Percentiles rank a stretch among this genome's conserved stretches.
Conservation (phyloP, 2,113 vertebrate genomes). For the Coreoperca whiteheadi region DNA sequence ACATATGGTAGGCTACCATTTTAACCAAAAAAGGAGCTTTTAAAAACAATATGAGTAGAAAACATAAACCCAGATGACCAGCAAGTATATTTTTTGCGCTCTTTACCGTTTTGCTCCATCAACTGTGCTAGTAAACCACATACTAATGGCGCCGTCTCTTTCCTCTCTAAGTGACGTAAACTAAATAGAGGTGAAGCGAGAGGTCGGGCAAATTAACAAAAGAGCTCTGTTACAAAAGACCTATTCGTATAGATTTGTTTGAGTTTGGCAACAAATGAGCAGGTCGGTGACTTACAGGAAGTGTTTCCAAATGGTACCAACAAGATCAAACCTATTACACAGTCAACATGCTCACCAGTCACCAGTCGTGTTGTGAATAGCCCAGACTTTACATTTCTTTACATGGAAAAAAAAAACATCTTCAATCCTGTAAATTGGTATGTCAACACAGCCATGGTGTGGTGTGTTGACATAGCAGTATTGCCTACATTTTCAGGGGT, state of each 20-base stretch:
- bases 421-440: not conserved
- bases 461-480: constrained; percentile 33
- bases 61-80: not conserved
- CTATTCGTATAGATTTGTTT: constrained; percentile 47
- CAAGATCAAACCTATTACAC: constrained; percentile 19
- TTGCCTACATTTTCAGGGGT: not conserved
- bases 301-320: constrained; percentile 52
- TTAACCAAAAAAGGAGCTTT: no score
- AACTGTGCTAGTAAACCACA: constrained; percentile 29
- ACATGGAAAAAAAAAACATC: not conserved
- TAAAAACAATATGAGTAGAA: no score
- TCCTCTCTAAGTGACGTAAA: not conserved
- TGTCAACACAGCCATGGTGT: constrained; percentile 12
- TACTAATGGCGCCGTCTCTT: constrained; percentile 9
- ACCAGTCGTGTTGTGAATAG: not conserved
- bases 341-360: not conserved
- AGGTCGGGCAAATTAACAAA: constrained; percentile 36
- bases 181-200: constrained; percentile 4
- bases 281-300: constrained; percentile 51
- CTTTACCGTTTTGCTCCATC: not conserved
- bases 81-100: not conserved
- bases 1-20: no score
- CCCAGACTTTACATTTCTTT: constrained; percentile 33
- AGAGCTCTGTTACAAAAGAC: constrained; percentile 30
- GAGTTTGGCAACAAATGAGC: constrained; percentile 23